phyloP scores from a whole-genome alignment of 2,888 invertebrate genomes.

The Galerucella nymphaeae region DNA sequence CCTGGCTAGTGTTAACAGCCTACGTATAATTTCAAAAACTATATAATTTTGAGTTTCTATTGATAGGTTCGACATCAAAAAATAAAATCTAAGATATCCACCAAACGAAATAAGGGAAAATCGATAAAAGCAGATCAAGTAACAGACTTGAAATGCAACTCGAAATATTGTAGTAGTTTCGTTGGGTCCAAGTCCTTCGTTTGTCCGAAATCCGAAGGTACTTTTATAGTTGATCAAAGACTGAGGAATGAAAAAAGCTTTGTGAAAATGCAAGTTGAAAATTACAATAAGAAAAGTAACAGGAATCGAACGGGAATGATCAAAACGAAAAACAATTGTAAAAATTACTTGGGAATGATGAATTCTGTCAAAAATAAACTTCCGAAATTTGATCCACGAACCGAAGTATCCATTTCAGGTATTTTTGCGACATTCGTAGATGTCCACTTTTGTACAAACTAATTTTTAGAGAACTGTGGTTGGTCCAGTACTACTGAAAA shows the following conservation, averaged over 20 bases:
- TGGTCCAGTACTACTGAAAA: constrained; percentile 37
- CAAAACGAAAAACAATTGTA: constrained; percentile 27
- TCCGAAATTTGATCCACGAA: constrained; percentile 29
- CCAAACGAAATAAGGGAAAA: neutral
- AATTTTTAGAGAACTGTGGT: constrained; percentile 29
- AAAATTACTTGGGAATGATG: constrained; percentile 40
- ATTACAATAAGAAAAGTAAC: constrained; percentile 21
- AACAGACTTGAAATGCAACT: neutral
- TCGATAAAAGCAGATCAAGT: neutral
- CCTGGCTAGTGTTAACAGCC: too few relatives aligned
- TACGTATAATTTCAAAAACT: too few relatives aligned
- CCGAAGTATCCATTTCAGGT: constrained; percentile 31
- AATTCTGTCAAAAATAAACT: constrained; percentile 35
- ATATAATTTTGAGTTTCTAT: too few relatives aligned
- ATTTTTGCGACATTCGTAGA: neutral
- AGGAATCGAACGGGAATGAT: neutral
- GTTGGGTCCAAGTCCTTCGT: neutral
- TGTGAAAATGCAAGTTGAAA: constrained; percentile 41
- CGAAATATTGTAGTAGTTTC: neutral
- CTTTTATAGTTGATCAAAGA: constrained; percentile 23
- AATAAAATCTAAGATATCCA: neutral
- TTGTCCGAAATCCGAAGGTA: constrained; percentile 19
- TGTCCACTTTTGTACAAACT: neutral
- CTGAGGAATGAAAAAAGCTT: constrained; percentile 39
- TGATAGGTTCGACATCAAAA: neutral